Evolutionary conservation across 1,140 invertebrate genomes (phyloP), one percentile per base, ranked within the genome.

Genomic region (Theocolax elegans): DNA sequence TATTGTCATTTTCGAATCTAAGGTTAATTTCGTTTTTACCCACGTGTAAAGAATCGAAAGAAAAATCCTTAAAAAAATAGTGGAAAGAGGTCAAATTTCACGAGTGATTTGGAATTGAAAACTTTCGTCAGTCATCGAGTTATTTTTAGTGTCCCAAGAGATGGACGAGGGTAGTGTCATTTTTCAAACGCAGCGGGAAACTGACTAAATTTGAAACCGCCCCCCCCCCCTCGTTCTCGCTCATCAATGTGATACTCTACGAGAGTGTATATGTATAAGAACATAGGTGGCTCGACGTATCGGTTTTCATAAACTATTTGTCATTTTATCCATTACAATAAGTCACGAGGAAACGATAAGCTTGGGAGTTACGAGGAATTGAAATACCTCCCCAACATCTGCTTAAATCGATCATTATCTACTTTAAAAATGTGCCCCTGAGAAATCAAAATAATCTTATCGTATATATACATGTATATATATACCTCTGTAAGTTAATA

Each of bases 291-390:
- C 25, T 25, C n/a, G n/a, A 15, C 29, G 29, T 29, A 35, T 38
- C 27, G 53, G 35, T n/a, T 35, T 38, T 56, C 53, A n/a, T n/a
- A 12, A 19, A 56, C 53, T 56, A 56, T 56, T 56, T 56, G 29
- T 56, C 53, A 56, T 56, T 56, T 35, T 35, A 35, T 56, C 29
- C 53, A 35, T 56, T 35, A 35, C 35, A 56, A 56, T 56, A 56
- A 56, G 29, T 56, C 29, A 56, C 15, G 4, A 56, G 21, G 35
- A 56, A 35, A 35, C 53, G 53, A 56, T 56, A 31, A 56, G 15
- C 27, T 21, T 56, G 27, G 15, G 29, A 56, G 35, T 56, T 56
- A 35, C 27, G 29, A 15, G 9, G n/a, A 21, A 15, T 4, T 35
- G 29, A 56, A 21, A 35, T 35, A 56, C 25, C 25, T 21, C n/a